Evolutionary conservation across 1,140 invertebrate species (phyloP), one percentile per base, ranked within the genome.

Genomic region (Drosophila orosa): DNA sequence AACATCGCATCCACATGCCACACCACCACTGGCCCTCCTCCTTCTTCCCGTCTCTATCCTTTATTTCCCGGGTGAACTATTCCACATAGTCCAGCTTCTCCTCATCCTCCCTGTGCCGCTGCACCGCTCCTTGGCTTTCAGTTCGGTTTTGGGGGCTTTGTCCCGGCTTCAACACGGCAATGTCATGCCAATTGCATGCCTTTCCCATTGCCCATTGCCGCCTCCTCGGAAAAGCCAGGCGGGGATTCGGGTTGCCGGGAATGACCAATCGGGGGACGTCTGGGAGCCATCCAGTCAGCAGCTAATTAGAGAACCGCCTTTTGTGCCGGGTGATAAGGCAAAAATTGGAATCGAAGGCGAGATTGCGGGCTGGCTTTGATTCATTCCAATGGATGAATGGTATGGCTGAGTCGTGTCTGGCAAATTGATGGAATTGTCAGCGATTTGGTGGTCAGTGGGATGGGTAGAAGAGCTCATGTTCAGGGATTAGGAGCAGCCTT

Each of bases 131-230:
- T 62, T 45, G 40, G 44, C 45, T 45, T 59, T 44, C 42, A 52
- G 61, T 80, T 84, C 56, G 67, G 77, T 76, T 67, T 50, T 66
- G 45, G 59, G 61, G 61, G 74, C 65, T 67, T 76, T 83, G 61
- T 73, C 65, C 56, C 63, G 42, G 35, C 44, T 24, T 22, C 50
- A 78, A 85, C 81, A 85, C 57, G 78, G 71, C 81, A 80, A 74
- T 85, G 79, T 80, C 81, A 81, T 85, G 78, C 81, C 81, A 84
- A 85, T 85, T 80, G 81, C 81, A 84, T 84, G 77, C 80, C 80
- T 80, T 58, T 80, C 40, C 80, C 69, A 80, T 42, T 72, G 81
- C 40, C 80, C 69, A 80, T 42, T 72, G 81, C 57, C 68, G 68
- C 57, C 80, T 61, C 31, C 68, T 56, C 57, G 58, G 35, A 19